Base-by-base conservation (phyloP, 2,113 vertebrate species). In the Diphyllodes magnificus region DNA sequence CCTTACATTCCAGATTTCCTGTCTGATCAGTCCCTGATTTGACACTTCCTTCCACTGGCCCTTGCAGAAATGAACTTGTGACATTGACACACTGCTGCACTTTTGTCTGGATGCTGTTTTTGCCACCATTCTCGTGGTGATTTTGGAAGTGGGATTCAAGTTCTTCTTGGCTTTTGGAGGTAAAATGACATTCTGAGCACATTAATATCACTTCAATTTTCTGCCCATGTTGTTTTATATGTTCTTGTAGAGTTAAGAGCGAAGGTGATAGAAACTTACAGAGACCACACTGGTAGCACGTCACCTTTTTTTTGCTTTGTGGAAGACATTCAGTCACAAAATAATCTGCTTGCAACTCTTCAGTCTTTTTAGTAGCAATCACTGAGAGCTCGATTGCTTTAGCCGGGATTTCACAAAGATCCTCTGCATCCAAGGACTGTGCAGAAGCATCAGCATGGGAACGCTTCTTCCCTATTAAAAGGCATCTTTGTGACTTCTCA, bases 281-380 rank as follows among this genome's bases (percentile, higher is more conserved):
- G 11, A 99, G 98, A 95, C 99, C 99, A 87, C 99, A 99, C 79
- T 99, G 99, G 80, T 99, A 99, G 87, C 98, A 99, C 0, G 98
- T 99, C 49, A 98, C 97, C 7, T 98, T 98, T 78, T 97, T 98
- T 75, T 97, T 95, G 56, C 53, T 94, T 81, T 92, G 95, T 45
- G 97, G 66, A 69, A 93, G 88, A 82, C 68, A 95, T 49, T 94
- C 94, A 76, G 97, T 83, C 50, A 82, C 90, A 96, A 89, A 90
- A 75, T 91, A 73, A 86, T 92, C 94, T 65, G 92, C 89, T 60
- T 92, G 96, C 4, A 93, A 82, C 77, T 90, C 90, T 80, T 96
- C 96, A 25, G 94, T 80, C 71, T 96, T 91, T 87, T 97, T 97
- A n/a, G 90, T 56, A 63, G 88, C 87, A 66, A 97, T 90, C 81